Base-by-base conservation (phyloP, 2,797 vertebrate genomes). In the Protonibea diacanthus region DNA sequence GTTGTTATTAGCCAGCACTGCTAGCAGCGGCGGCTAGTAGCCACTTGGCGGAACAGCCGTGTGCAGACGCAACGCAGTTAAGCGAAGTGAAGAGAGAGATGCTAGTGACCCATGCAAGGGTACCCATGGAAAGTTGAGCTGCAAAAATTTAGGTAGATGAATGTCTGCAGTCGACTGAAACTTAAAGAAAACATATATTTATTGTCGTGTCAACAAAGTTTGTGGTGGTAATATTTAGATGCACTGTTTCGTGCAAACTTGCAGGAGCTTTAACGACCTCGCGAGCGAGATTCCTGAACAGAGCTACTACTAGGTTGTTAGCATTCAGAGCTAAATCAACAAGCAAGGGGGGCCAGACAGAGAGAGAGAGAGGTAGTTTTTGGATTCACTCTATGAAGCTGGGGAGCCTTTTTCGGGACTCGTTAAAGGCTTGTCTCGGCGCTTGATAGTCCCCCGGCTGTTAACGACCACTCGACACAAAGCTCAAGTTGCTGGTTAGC, bases 1-100 rank as follows among this genome's bases (percentile, higher is more conserved):
- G 82, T 91, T 91, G 78, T 89, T 89, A 83, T 91, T 87, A 87
- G 90, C 88, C 75, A 71, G 76, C 85, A n/a, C 13, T n/a, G 83
- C 68, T 89, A 91, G 81, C 89, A 40, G 47, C 40, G 6, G 81
- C 55, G 33, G 33, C 33, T 33, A 33, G 33, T 89, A 90, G 74
- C 82, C 64, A 44, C 74, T 87, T 74, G 77, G 79, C 77, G 76
- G 79, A 89, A 82, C 81, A 84, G 60, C 71, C 62, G 73, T 86
- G 76, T 81, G 81, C 61, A 76, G 77, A 85, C 74, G 83, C 80
- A 62, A 75, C 82, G 83, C 80, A 87, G 80, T 76, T 86, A 18
- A 84, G 67, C 56, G n/a, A 84, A 88, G 75, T 83, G 83, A 78
- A 81, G 78, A 79, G 78, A 81, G 78, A 79, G 78, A 88, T 90